Evolutionary conservation across 2,888 invertebrate genomes (phyloP).

Genomic region (Nudaria mundana): DNA sequence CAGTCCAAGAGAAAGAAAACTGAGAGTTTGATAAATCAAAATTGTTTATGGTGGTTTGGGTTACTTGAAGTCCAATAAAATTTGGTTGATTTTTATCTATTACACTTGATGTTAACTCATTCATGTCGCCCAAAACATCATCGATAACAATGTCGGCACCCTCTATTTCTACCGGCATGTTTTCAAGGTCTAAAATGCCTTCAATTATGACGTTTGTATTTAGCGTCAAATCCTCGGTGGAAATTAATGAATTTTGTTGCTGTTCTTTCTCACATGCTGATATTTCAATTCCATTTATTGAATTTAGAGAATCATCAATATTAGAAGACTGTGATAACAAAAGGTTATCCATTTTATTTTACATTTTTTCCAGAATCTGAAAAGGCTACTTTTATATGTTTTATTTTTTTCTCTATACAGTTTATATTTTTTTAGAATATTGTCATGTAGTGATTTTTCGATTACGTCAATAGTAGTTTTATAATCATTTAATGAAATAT

Average conservation of each 20-base stretch:
- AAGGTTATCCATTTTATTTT: constrained; percentile 3
- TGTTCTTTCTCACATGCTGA: background rate
- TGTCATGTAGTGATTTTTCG: background rate
- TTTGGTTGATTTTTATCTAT: background rate
- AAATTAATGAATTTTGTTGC: background rate
- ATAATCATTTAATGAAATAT: background rate
- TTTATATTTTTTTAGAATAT: background rate
- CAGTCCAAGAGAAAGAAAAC: background rate
- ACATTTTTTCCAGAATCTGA: background rate
- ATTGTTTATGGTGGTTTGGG: background rate
- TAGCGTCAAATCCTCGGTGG: background rate
- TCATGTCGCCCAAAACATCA: background rate
- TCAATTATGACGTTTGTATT: background rate
- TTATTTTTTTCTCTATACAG: background rate
- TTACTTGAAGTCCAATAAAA: background rate
- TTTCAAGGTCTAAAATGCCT: background rate
- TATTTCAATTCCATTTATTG: background rate
- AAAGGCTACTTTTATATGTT: constrained; percentile 1
- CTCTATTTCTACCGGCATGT: background rate
- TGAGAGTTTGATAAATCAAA: background rate
- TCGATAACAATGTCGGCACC: background rate
- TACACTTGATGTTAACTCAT: background rate
- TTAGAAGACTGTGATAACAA: background rate
- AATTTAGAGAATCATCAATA: background rate
- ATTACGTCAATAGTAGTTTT: constrained; percentile 1